These are phyloP conservation scores for Melikaiella ostensackeni DNA, from an alignment of 2,888 invertebrate species.

Conservation along the genomic window DNA sequence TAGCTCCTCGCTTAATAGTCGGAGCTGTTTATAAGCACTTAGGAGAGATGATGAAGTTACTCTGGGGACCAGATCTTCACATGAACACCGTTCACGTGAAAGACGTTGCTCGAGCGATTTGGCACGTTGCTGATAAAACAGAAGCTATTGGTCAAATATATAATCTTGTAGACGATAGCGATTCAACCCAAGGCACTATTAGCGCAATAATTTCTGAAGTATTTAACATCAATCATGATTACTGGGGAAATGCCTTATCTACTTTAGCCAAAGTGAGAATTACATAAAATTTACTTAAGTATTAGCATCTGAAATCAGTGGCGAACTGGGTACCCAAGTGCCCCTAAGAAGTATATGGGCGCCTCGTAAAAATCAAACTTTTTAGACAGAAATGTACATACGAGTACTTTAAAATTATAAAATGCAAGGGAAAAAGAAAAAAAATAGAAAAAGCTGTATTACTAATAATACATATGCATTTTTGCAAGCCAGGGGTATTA, in stretches of 20 bases:
- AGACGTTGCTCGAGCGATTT: conserved; percentile 90
- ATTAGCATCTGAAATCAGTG: background rate
- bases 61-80: conserved; percentile 91
- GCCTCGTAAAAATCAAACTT: no score
- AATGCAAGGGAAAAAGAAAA: no score
- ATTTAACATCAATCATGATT: conserved; percentile 92
- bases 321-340: no score
- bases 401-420: no score
- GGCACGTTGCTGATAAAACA: conserved; percentile 82
- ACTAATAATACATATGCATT: no score
- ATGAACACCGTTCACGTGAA: conserved; percentile 93
- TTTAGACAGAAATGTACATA: no score
- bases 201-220: conserved; percentile 89
- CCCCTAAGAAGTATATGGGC: no score
- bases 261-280: conserved; percentile 86
- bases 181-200: conserved; percentile 91
- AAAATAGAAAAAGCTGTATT: no score
- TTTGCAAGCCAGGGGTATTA: no score
- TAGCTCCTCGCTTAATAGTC: conserved; percentile 90
- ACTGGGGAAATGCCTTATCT: conserved; percentile 90
- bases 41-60: conserved; percentile 92
- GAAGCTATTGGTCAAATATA: conserved; percentile 83
- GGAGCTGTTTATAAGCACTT: conserved; percentile 93
- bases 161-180: conserved; percentile 90
- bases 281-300: conserved; percentile 3